Base-by-base conservation (phyloP, 2,113 vertebrate species). In the Irena cyanogastra region DNA sequence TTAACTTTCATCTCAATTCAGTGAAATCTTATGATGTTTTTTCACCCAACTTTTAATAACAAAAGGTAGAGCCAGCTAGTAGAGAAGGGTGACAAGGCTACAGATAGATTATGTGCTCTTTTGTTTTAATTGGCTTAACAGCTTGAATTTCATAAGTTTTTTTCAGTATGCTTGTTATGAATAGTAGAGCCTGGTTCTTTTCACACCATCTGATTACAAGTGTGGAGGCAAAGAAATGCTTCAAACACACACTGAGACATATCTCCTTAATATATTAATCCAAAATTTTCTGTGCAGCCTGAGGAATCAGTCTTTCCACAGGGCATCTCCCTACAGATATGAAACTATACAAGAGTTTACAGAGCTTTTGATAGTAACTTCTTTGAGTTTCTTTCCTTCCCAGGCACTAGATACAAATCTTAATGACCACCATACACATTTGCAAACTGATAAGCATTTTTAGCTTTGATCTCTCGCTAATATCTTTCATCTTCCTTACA, bases 11-110 rank as follows among this genome's bases (percentile, higher is more conserved):
- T 16, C 49, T 80, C 72, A 54, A 30, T 42, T 77, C 35, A 54
- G 30, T 45, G 5, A 68, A 60, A 22, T 39, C 54, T 45, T 23
- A 7, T 0, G 7, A 7, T 2, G 0, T 21, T 45, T 61, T 50
- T n/a, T 3, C 0, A 7, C 18, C 7, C 12, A 21, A n/a, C 28
- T 90, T 83, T 26, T 53, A 92, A 27, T 39, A 82, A 41, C 0
- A 89, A 7, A 21, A 81, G 44, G 50, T 15, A 68, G 68, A 42
- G 27, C 7, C 63, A 89, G 28, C 15, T 37, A n/a, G 28, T 3
- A 87, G 35, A 76, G 68, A 64, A 77, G 47, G 24, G 24, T 47
- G 60, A 65, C 30, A 69, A 69, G 45, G 17, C 41, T 65, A 28
- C 35, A 56, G 28, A 63, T 6, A 27, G 72, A 52, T 19, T 20